Evolutionary conservation across 2,113 vertebrate genomes (phyloP).

Genomic region (Acrocephalus arundinaceus): DNA sequence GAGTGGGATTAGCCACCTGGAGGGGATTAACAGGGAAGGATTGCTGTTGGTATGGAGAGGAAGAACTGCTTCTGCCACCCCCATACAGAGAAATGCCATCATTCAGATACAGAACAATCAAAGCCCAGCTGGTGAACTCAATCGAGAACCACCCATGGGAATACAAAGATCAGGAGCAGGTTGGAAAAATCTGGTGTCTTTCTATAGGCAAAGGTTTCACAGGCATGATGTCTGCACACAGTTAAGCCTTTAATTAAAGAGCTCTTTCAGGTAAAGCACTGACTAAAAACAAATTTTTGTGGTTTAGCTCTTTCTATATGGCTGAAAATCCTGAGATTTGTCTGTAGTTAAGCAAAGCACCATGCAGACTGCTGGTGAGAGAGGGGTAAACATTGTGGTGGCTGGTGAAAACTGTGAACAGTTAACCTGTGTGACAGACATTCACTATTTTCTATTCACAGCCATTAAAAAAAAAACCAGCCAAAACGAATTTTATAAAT

Average conservation of each 20-base stretch:
- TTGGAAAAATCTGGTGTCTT: not conserved
- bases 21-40: not conserved
- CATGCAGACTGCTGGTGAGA: not conserved
- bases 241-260: not conserved
- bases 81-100: not conserved
- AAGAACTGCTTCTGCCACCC: not conserved
- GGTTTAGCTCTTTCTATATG: rapidly evolving
- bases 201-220: not conserved
- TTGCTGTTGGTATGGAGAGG: rapidly evolving
- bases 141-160: not conserved
- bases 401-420: not conserved
- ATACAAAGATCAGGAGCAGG: not conserved
- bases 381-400: not conserved
- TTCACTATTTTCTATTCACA: not conserved
- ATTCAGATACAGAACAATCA: not conserved
- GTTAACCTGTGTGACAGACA: not conserved
- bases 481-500: not conserved
- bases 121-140: not conserved
- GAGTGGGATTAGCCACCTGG: rapidly evolving
- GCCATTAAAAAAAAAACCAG: not conserved
- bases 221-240: not conserved
- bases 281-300: not conserved
- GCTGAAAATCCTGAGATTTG: not conserved
- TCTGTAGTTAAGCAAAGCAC: not conserved
- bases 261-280: not conserved